Evolutionary conservation across 2,113 vertebrate genomes (phyloP).

Genomic region (Potamarius usumacintae): DNA sequence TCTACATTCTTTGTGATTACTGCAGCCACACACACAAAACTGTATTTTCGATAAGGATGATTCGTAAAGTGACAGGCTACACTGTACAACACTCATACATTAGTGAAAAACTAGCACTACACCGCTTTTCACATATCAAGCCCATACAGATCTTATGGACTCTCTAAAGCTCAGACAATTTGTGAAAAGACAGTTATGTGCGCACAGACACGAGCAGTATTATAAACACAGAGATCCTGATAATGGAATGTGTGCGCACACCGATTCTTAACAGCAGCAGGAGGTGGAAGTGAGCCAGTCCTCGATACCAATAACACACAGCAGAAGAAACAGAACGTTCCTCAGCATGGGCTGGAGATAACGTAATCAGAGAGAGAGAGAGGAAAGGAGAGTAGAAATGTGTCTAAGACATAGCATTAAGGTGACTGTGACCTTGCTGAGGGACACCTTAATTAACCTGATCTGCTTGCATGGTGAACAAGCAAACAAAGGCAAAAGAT

Average conservation of each 20-base stretch:
- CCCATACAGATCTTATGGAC: not conserved
- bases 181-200: not conserved
- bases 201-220: not conserved
- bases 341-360: conserved; percentile 45
- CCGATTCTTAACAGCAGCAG: conserved; percentile 9
- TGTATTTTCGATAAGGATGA: not conserved
- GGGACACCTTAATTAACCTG: conserved; percentile 54
- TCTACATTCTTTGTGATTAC: not conserved
- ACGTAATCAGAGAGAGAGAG: conserved; percentile 31
- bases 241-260: not conserved
- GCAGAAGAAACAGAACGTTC: conserved; percentile 38
- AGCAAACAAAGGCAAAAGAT: conserved; percentile 13
- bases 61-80: not conserved
- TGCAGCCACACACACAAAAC: not conserved
- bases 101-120: not conserved
- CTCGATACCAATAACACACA: conserved; percentile 8
- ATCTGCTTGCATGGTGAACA: conserved; percentile 32
- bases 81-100: not conserved
- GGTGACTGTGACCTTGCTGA: conserved; percentile 45
- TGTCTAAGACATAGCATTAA: not conserved
- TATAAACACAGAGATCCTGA: not conserved
- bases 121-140: not conserved
- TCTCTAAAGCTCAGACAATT: not conserved
- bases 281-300: conserved; percentile 21
- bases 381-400: not conserved